Percentiles rank a stretch among this genome's conserved stretches.
Evolutionary conservation across 35 echinoderm and acorn worm genomes (phyloP).

Genomic region (Acanthaster planci): DNA sequence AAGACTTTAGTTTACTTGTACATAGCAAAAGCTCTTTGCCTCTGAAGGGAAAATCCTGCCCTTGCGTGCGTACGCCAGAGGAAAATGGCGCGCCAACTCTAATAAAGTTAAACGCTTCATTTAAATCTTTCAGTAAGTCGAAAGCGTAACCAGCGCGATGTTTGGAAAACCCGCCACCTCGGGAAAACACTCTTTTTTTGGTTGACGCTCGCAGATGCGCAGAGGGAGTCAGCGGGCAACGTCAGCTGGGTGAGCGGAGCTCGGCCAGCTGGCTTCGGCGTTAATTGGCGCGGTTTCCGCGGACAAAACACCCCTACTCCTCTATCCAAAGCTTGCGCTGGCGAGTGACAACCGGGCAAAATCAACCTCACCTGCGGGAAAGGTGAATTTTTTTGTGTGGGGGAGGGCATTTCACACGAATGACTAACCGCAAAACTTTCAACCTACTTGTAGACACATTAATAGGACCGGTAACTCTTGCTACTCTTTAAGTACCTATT

Average conservation of each 20-base stretch:
- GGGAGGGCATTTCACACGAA: background rate
- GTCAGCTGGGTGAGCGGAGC: background rate
- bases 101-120: constrained; percentile 21
- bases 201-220: too few relatives aligned
- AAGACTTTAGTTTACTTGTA: too few relatives aligned
- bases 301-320: background rate
- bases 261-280: background rate
- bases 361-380: background rate
- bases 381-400: too few relatives aligned
- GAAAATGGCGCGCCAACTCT: constrained; percentile 12
- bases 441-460: background rate
- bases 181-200: too few relatives aligned
- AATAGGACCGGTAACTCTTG: background rate
- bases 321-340: background rate
- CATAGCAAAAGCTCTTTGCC: too few relatives aligned
- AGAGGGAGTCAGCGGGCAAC: too few relatives aligned
- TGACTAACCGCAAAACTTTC: background rate
- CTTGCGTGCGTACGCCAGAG: background rate
- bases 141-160: too few relatives aligned
- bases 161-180: too few relatives aligned
- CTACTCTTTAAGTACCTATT: too few relatives aligned
- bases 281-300: background rate
- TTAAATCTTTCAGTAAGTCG: background rate
- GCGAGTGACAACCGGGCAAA: constrained; percentile 12
- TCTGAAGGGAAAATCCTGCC: too few relatives aligned